Base-by-base conservation (phyloP, 1,140 invertebrate genomes). In the Nebria ingens region DNA sequence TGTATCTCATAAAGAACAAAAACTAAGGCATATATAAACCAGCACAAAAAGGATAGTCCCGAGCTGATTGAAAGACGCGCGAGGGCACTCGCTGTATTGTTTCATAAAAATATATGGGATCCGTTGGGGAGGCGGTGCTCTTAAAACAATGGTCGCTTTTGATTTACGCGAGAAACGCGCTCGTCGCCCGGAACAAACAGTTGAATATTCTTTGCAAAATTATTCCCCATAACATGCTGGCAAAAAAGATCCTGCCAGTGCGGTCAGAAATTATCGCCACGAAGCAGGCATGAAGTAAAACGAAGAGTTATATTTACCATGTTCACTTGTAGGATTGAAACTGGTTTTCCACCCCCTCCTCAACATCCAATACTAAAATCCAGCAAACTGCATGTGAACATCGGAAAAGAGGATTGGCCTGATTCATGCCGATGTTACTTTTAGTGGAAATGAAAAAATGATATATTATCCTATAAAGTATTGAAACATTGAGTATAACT, bases 51-150 rank as follows among this genome's bases (percentile, higher is more conserved):
- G 25, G 4, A 29, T n/a, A n/a, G n/a, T n/a, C n/a, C n/a, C n/a
- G n/a, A n/a, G n/a, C n/a, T 29, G 25, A 29, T 29, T 29, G 25
- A 29, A 29, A 29, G 25, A 29, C 4, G 13, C 4, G 25, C 25
- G 25, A 29, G 4, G 25, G 25, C 25, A 13, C 25, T 29, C 25
- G 25, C 25, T 29, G 25, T 13, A 29, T 45, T 45, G 40, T 45
- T 45, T 45, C 40, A 45, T 45, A 45, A 45, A 45, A 45, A 45
- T 45, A 45, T 45, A 45, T 9, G 40, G 17, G 9, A 12, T 45
- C 40, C 25, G 13, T n/a, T 34, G 40, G 15, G 40, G 17, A 12
- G 3, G 40, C 40, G n/a, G n/a, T n/a, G 15, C 6, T 3, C 17
- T 17, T 45, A 12, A 45, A 45, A 45, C 40, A 45, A 45, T 45